Conservation (phyloP, 2,888 invertebrate genomes). For the Troides oblongomaculatus region DNA sequence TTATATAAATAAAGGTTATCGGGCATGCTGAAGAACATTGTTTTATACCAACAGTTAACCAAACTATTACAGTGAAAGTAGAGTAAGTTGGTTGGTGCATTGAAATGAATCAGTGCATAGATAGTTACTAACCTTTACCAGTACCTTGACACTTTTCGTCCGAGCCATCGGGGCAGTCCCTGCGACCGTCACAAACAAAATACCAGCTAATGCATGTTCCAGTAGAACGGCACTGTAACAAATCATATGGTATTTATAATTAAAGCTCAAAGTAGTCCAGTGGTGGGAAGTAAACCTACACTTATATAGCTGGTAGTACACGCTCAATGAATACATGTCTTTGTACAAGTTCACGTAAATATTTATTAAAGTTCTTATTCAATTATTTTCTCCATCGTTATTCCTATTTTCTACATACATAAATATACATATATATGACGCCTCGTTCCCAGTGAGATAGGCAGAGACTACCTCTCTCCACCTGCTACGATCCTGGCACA, state of each 20-base stretch:
- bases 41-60: not conserved
- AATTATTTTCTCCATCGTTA: no score
- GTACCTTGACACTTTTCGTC: constrained; percentile 89
- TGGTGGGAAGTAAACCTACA: not conserved
- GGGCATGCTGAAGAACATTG: not conserved
- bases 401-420: no score
- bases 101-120: constrained; percentile 49
- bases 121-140: constrained; percentile 66
- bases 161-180: constrained; percentile 91
- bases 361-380: no score
- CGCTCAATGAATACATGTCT: not conserved
- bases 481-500: no score
- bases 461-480: no score
- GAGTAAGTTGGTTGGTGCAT: constrained; percentile 32
- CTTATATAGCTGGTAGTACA: not conserved
- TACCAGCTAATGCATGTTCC: constrained; percentile 95
- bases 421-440: no score
- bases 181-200: constrained; percentile 93
- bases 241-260: not conserved
- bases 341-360: not conserved
- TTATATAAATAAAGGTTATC: not conserved
- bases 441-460: no score
- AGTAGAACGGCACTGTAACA: constrained; percentile 87
- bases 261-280: not conserved
- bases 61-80: constrained; percentile 13